These are phyloP conservation scores for Darevskia nairensis DNA, from an alignment of 2,797 vertebrate genomes.

Conservation along the genomic window DNA sequence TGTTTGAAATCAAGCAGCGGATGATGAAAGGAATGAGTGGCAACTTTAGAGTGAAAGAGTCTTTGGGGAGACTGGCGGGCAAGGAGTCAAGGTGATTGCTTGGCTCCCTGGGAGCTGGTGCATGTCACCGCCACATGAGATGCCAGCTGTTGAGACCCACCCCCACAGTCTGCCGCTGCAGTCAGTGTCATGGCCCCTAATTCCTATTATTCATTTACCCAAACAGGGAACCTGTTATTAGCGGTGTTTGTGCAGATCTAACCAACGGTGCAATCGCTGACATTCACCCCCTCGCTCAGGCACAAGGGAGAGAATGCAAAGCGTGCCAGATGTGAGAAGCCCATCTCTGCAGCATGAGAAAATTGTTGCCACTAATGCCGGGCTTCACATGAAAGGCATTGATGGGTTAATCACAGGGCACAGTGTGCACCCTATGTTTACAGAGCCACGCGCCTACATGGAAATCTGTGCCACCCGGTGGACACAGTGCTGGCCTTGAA, in stretches of 20 bases:
- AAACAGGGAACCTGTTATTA: conserved; percentile 52
- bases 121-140: conserved; percentile 51
- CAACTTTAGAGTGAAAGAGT: neutral
- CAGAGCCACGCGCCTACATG: neutral
- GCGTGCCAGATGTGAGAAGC: conserved; percentile 23
- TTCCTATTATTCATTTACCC: conserved; percentile 52
- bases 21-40: conserved; percentile 38
- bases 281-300: neutral
- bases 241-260: conserved; percentile 7
- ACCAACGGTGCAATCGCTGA: neutral
- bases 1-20: conserved; percentile 59
- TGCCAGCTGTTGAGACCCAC: conserved; percentile 67
- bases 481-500: neutral
- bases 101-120: conserved; percentile 32
- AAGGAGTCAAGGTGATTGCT: conserved; percentile 25
- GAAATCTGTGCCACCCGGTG: neutral
- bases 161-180: conserved; percentile 67
- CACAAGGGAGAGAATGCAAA: conserved; percentile 8
- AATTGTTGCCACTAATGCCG: conserved; percentile 26
- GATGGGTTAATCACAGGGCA: conserved; percentile 18
- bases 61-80: conserved; percentile 1
- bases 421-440: neutral
- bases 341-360: conserved; percentile 16
- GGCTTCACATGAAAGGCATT: conserved; percentile 8
- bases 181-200: neutral